Evolutionary conservation across 2,113 vertebrate species (phyloP).

Genomic region (Oncorhynchus kisutch): DNA sequence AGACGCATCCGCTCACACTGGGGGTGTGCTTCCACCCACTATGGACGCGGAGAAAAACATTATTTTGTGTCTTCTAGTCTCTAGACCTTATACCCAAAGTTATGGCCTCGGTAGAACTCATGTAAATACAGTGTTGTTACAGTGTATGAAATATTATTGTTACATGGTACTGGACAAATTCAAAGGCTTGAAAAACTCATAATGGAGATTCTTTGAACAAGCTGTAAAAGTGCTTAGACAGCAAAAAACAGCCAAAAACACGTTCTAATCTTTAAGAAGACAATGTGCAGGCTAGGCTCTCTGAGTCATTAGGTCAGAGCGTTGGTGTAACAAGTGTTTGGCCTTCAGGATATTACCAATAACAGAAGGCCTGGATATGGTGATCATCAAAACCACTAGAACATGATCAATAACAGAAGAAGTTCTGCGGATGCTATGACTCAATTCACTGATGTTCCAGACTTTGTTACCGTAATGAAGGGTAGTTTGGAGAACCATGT

Average conservation of each 20-base stretch:
- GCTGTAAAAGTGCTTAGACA: too few species aligned
- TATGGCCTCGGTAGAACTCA: too few species aligned
- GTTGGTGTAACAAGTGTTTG: background rate
- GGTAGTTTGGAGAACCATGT: too few species aligned
- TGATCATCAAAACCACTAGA: constrained; percentile 23
- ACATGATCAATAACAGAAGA: constrained; percentile 5
- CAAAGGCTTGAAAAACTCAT: too few species aligned
- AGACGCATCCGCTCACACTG: constrained; percentile 72
- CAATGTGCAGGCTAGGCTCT: background rate
- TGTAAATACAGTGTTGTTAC: too few species aligned
- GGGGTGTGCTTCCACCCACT: constrained; percentile 78
- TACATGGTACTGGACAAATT: too few species aligned
- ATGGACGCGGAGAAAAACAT: background rate
- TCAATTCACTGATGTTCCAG: constrained; percentile 20
- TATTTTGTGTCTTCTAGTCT: background rate
- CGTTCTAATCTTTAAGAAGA: background rate
- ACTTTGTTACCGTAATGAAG: background rate
- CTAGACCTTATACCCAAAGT: too few species aligned
- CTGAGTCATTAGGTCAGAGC: constrained; percentile 36
- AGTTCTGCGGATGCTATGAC: background rate
- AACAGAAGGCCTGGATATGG: background rate
- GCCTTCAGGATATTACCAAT: too few species aligned
- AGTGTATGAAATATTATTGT: too few species aligned
- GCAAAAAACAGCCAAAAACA: background rate
- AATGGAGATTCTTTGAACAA: too few species aligned